Base-by-base conservation (phyloP, 1,140 invertebrate genomes). In the Cydia amplana region DNA sequence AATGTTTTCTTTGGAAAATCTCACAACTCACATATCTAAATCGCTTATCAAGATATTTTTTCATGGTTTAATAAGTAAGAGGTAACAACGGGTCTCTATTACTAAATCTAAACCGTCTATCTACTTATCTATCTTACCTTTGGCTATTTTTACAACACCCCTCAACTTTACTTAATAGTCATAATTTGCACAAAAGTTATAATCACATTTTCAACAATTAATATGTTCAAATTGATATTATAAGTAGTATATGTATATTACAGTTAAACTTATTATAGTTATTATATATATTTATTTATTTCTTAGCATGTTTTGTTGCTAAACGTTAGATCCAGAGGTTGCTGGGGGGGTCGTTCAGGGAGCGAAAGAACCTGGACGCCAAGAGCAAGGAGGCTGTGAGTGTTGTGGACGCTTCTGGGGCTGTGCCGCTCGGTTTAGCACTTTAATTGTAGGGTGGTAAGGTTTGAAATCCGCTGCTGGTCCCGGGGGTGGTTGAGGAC, bases 311-410 rank as follows among this genome's bases (percentile, higher is more conserved):
- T 86, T 83, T 84, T 81, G 80, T 85, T 90, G 83, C 81, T 76
- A 81, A 85, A 72, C 77, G 72, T 82, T 94, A 95, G 95, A 95
- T 95, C 80, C 94, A 94, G 83, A 91, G 92, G 79, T 94, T 96
- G 79, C 93, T 95, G 79, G 95, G 94, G 64, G 94, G 95, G 74
- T 94, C 93, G 25, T 81, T 95, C 78, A 95, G 95, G 89, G 86
- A 94, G 80, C 89, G 94, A 55, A 93, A 93, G 84, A 89, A 94
- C 81, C 87, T 95, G 83, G 95, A 95, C 83, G 87, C 92, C 67
- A 86, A 94, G 78, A 95, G 94, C 78, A 91, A 93, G 82, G 88
- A 91, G 92, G 93, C 94, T 90, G 95, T 96, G 95, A 95, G 95
- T 95, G 90, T 18, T 78, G 43, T 76, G 75, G 80, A 72, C 72